Base-by-base conservation (phyloP, 1,140 invertebrate genomes). In the Pogonomyrmex californicus region DNA sequence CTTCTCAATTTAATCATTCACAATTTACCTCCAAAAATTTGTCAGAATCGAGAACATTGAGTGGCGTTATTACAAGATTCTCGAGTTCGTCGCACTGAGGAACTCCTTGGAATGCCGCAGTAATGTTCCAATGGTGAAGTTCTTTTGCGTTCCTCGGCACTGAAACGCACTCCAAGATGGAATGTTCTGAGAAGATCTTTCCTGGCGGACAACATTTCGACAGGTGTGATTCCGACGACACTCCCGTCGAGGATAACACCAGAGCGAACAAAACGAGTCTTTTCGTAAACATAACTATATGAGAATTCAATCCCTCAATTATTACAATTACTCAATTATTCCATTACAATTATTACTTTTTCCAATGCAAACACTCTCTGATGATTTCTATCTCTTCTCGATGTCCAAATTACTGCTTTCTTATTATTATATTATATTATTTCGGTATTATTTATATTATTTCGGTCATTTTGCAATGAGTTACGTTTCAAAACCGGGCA, bases 141-240 rank as follows among this genome's bases (percentile, higher is more conserved):
- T 81, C 79, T 33, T 23, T 79, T 12, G 49, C 49, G 36, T 12
- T 38, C 7, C 0, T 41, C 2, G 75, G 36, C 12, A 54, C 49
- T n/a, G 60, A 70, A 36, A 56, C 47, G 62, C 92, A 93, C 9
- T 63, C 41, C n/a, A 91, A 79, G 30, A 47, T 68, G 3, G 60
- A 30, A 9, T 1, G 0, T 6, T 38, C 85, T 0, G 86, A 85
- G n/a, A 91, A 87, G 5, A 91, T 49, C 60, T 85, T 12, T 0
- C 79, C 91, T 1, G 38, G 9, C 0, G 77, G 66, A 36, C 91
- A 92, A 70, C 91, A 92, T 63, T 91, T 92, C 2, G n/a, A 9
- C 5, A 91, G 12, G 4, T 56, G 17, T n/a, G n/a, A 56, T 12
- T 56, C 33, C 66, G 76, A 58, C 5, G 14, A 56, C 1, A 41